phyloP scores from a whole-genome alignment of 2,797 vertebrate genomes.

The Cossypha niveicapilla region DNA sequence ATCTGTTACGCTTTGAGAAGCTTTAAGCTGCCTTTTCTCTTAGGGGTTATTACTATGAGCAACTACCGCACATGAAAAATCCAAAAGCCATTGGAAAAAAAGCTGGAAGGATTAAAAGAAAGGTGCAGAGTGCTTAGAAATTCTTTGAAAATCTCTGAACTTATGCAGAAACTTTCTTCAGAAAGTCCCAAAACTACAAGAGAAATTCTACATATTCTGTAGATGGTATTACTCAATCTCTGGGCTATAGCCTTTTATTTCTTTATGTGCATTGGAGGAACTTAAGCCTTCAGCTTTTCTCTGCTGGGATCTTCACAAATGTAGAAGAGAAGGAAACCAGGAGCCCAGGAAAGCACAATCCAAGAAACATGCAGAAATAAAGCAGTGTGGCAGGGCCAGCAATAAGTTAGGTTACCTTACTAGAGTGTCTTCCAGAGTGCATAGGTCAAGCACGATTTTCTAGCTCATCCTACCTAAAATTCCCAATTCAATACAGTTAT shows the following conservation, averaged over 20 bases:
- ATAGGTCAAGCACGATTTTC: background rate
- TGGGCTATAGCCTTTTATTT: background rate
- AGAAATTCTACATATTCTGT: background rate
- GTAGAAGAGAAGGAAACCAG: background rate
- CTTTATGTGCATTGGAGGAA: background rate
- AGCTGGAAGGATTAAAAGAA: background rate
- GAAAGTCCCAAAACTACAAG: background rate
- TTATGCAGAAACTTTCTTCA: background rate
- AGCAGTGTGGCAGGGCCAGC: background rate
- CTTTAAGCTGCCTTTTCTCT: background rate
- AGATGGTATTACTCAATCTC: background rate
- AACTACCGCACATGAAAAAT: background rate
- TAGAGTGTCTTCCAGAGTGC: background rate
- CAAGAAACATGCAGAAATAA: background rate
- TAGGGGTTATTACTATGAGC: background rate
- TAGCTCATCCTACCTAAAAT: background rate
- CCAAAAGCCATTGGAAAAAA: background rate
- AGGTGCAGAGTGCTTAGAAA: background rate
- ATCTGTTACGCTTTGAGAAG: slow-evolving; percentile 31
- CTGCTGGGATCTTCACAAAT: background rate
- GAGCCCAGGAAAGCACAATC: background rate
- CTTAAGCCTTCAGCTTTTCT: background rate
- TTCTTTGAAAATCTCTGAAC: background rate
- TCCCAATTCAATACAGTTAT: background rate
- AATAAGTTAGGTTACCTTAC: background rate